Evolutionary conservation across 2,888 invertebrate genomes (phyloP).

Genomic region (Cantharis lateralis): DNA sequence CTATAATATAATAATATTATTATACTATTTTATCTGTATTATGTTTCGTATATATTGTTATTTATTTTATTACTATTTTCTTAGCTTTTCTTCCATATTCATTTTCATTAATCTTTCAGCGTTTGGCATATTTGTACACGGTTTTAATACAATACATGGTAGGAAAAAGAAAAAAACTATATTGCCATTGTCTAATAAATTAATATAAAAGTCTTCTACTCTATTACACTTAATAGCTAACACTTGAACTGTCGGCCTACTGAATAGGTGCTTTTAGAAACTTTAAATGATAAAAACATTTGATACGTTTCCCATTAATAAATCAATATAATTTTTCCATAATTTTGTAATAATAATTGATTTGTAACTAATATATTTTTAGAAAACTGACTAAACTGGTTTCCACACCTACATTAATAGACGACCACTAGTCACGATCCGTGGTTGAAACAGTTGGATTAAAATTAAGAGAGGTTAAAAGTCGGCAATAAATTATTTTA

Average conservation of each 20-base stretch:
- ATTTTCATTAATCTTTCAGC: not conserved
- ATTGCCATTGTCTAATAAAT: not conserved
- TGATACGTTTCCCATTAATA: not conserved
- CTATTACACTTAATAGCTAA: not conserved
- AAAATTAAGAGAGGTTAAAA: not conserved
- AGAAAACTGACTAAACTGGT: not conserved
- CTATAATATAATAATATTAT: too few species aligned
- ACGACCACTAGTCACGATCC: not conserved
- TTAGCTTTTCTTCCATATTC: not conserved
- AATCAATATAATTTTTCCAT: not conserved
- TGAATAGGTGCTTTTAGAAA: not conserved
- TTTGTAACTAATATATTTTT: not conserved
- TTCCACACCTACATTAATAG: not conserved
- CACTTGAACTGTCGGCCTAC: not conserved
- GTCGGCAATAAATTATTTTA: not conserved
- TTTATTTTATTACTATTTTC: too few species aligned
- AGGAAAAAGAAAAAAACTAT: not conserved
- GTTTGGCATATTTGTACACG: not conserved
- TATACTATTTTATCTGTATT: too few species aligned
- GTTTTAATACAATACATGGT: not conserved
- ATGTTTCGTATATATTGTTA: too few species aligned
- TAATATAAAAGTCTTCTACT: not conserved
- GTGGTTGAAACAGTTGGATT: not conserved
- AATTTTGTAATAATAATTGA: not conserved
- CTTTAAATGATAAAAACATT: not conserved